Percentiles rank a stretch among this genome's conserved stretches.
Conservation (phyloP, 2,797 vertebrate genomes). For the Labeo calbasu region DNA sequence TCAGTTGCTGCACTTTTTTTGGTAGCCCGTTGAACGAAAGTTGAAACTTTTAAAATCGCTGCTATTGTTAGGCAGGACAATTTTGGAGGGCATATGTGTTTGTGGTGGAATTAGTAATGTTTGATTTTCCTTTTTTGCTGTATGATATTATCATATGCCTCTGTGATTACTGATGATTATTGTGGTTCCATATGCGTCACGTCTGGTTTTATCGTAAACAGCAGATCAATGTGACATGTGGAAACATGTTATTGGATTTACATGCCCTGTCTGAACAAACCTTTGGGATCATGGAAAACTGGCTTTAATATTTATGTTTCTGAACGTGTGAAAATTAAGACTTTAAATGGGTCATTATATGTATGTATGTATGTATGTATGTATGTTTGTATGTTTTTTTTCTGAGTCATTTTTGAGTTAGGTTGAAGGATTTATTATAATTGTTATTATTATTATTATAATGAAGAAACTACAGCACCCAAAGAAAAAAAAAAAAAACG, state of each 20-base stretch:
- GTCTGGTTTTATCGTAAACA: conserved; percentile 57
- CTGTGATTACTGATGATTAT: conserved; percentile 65
- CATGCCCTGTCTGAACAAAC: conserved; percentile 24
- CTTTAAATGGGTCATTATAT: conserved; percentile 32
- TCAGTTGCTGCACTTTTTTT: conserved; percentile 92
- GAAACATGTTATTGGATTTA: conserved; percentile 45
- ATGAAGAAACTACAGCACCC: conserved; percentile 63
- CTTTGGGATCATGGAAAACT: conserved; percentile 45
- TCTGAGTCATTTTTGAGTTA: conserved; percentile 16
- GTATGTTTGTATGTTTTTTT: conserved; percentile 16
- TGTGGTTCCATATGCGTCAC: conserved; percentile 64
- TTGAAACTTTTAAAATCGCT: conserved; percentile 80
- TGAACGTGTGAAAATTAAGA: conserved; percentile 31
- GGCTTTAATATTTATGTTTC: conserved; percentile 51
- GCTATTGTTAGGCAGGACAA: conserved; percentile 83
- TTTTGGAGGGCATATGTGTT: conserved; percentile 64
- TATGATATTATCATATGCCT: conserved; percentile 70
- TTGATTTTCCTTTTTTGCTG: conserved; percentile 61
- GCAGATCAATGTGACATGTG: conserved; percentile 53
- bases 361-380: conserved; percentile 34
- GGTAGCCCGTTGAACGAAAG: conserved; percentile 75
- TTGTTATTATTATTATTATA: conserved; percentile 22
- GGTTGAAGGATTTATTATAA: conserved; percentile 17
- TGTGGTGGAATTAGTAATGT: conserved; percentile 61
- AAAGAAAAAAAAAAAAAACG: conserved; percentile 36